Base-by-base conservation (phyloP, 2,797 vertebrate species). In the Poeciliopsis gracilis region DNA sequence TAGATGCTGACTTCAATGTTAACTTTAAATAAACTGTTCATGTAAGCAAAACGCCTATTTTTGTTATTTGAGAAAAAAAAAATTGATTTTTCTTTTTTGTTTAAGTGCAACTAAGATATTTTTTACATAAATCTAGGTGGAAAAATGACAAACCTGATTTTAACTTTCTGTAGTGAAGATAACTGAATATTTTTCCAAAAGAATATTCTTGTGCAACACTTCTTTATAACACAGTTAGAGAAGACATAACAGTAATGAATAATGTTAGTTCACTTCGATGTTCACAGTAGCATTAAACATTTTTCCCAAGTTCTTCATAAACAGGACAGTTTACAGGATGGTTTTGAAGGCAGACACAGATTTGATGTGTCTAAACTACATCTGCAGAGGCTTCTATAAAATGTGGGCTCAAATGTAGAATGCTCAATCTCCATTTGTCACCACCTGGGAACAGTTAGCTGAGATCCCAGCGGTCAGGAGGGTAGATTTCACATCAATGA, bases 401-500 rank as follows among this genome's bases (percentile, higher is more conserved):
- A 69, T 69, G 11, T 69, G 66, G 10, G 12, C 38, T 43, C 23
- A 43, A 45, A 70, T 45, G 41, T 45, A 70, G 67, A 70, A 45
- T n/a, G 67, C 25, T 70, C 13, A 13, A 25, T 49, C 49, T 63
- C 59, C 43, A 51, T 46, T 28, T 15, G 46, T 38, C 45, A 67
- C 72, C 49, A 36, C 47, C 72, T 51, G 41, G 36, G 41, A 70
- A 70, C 67, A 70, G 41, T 70, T 70, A 70, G 67, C 67, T 15
- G 67, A 28, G 67, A 70, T 70, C 67, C 67, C 67, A 70, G 67
- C 41, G 25, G 67, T 70, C 67, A 70, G 67, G 23, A 53, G 33
- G 30, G 36, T 51, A 73, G 16, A 36, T 51, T 73, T 36, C 72
- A 73, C 47, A 73, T 51, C 72, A 73, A 51, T 36, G 47, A 51